These are phyloP conservation scores for Hippoglossus hippoglossus DNA, from an alignment of 2,797 vertebrate genomes.

Conservation along the genomic window DNA sequence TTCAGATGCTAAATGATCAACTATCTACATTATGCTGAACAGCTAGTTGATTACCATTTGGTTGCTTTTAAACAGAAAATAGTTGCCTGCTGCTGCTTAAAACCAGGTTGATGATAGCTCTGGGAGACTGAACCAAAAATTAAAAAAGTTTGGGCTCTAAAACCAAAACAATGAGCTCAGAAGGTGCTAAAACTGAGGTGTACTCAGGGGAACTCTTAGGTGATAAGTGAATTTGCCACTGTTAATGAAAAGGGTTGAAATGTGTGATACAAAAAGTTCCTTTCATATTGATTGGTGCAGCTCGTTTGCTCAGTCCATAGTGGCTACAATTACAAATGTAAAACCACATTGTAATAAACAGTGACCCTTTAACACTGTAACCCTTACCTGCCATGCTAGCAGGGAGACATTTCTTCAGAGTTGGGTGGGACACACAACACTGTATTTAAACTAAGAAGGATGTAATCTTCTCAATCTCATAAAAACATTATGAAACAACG, in stretches of 20 bases:
- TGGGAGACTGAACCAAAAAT: no score
- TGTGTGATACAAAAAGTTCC: no score
- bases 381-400: neutral
- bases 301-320: neutral
- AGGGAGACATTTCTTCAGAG: neutral
- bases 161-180: neutral
- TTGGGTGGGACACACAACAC: neutral
- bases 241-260: neutral
- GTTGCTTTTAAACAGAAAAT: neutral
- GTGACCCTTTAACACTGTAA: neutral
- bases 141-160: neutral
- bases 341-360: neutral
- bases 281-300: no score
- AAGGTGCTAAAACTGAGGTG: neutral
- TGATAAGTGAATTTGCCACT: neutral
- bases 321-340: no score
- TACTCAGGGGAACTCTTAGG: neutral
- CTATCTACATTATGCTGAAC: neutral
- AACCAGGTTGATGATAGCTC: neutral
- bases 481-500: conserved; percentile 35
- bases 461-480: conserved; percentile 14
- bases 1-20: neutral
- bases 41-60: neutral
- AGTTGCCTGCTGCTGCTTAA: neutral
- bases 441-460: conserved; percentile 18